A percentile compares a stretch with the other conserved stretches of the same genome.
These are phyloP conservation scores for Sebastes minor DNA, from an alignment of 2,797 vertebrate species.

Conservation along the genomic window DNA sequence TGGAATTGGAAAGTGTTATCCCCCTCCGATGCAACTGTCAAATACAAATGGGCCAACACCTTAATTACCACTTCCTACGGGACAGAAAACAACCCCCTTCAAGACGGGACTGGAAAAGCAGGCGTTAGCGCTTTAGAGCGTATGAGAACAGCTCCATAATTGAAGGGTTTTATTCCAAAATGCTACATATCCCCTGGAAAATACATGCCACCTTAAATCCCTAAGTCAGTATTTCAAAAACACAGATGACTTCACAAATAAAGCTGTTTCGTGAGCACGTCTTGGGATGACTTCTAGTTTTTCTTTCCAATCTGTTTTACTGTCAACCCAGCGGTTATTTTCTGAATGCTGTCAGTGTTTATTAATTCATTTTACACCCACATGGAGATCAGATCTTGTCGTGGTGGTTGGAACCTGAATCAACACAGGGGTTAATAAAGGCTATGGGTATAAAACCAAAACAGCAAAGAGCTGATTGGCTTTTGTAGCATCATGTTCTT, in stretches of 20 bases:
- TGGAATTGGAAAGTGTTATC: slow-evolving; percentile 65
- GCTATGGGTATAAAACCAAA: neutral
- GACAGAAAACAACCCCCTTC: slow-evolving; percentile 56
- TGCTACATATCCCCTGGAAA: slow-evolving; percentile 64
- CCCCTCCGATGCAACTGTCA: slow-evolving; percentile 59
- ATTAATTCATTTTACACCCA: slow-evolving; percentile 14
- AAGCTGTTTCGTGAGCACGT: slow-evolving; percentile 1
- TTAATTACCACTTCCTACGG: slow-evolving; percentile 58
- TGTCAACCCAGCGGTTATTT: neutral
- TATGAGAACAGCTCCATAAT: slow-evolving; percentile 54
- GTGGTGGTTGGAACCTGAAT: neutral
- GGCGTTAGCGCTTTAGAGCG: slow-evolving; percentile 45
- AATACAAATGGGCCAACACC: slow-evolving; percentile 60
- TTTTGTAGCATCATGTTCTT: neutral
- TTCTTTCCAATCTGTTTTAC: slow-evolving; percentile 24
- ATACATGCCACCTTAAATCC: slow-evolving; percentile 60
- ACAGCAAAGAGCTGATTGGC: neutral
- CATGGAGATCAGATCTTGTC: neutral
- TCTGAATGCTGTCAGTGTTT: neutral
- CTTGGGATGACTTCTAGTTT: slow-evolving; percentile 15
- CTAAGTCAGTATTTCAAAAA: slow-evolving; percentile 41
- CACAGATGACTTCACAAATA: slow-evolving; percentile 45
- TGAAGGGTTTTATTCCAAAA: slow-evolving; percentile 68
- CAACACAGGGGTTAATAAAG: neutral
- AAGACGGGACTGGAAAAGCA: slow-evolving; percentile 60